Base-by-base conservation (phyloP, 2,797 vertebrate genomes). In the Malacoctenus gilli region DNA sequence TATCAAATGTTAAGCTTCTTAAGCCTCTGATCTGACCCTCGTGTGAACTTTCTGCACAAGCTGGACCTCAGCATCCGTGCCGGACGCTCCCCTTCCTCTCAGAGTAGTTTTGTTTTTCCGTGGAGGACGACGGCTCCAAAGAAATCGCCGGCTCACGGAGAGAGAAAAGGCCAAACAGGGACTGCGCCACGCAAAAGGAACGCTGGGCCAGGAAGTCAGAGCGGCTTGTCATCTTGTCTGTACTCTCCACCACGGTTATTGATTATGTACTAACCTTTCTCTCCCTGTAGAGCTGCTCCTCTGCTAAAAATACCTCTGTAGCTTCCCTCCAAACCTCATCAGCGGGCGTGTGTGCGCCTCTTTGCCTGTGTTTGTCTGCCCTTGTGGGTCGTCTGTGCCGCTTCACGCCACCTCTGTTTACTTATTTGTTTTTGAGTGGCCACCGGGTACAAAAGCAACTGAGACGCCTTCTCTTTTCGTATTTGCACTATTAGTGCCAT, bases 231-330 rank as follows among this genome's bases (percentile, higher is more conserved):
- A 59, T 72, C 64, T 48, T 22, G 35, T 75, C 71, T 79, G 54
- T 61, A 51, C 65, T 55, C 69, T 65, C 64, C 65, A 70, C 28
- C 67, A n/a, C 65, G 28, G 10, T 50, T 83, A 89, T 90, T 82
- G 89, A 90, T 89, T 89, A 79, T 69, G 48, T 77, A 59, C 84
- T 87, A 79, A 75, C 68, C 80, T 87, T 87, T 83, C 89, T 52
- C 39, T 75, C 77, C 58, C 69, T 35, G 41, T 35, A 55, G 62
- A 57, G 70, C 62, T 54, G 69, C 61, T 72, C 35, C 57, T 71
- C 48, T 43, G 78, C 87, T 85, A 85, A 84, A 89, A 89, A 90
- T 89, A 89, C 15, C 63, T 37, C 67, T n/a, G 55, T 63, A 84
- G 68, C 60, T 80, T 77, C 63, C 72, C 75, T 62, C 44, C 58